Evolutionary conservation across 2,797 vertebrate species (phyloP).

Genomic region (Peromyscus attwateri): DNA sequence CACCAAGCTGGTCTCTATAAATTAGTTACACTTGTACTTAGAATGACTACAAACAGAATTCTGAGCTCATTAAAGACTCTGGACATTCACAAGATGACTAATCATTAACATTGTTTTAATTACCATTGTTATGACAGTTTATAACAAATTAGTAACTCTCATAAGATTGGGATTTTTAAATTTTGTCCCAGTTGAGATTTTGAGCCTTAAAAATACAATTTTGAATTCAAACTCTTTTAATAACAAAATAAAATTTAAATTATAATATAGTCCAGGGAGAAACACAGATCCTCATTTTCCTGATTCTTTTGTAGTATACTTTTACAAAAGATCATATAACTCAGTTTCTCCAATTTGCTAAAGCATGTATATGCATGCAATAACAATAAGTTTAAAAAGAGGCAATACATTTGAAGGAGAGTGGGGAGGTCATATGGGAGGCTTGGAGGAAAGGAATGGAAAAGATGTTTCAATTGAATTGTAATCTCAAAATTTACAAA

Average conservation of each 20-base stretch:
- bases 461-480: not conserved
- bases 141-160: not conserved
- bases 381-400: not conserved
- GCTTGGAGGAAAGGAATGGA: not conserved
- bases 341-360: not conserved
- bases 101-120: not conserved
- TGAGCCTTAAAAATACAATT: not conserved
- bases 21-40: not conserved
- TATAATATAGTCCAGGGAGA: not conserved
- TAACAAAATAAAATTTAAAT: not conserved
- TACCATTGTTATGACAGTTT: not conserved
- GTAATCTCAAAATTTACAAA: not conserved
- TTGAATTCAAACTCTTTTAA: not conserved
- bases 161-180: not conserved
- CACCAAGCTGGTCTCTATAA: not conserved
- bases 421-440: no score
- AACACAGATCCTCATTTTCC: not conserved
- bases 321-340: not conserved
- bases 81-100: not conserved
- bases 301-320: not conserved
- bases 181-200: not conserved
- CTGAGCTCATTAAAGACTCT: not conserved
- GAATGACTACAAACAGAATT: not conserved
- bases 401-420: not conserved
- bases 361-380: not conserved